Conservation (phyloP, 2,797 vertebrate species). For the Epinephelus awoara region DNA sequence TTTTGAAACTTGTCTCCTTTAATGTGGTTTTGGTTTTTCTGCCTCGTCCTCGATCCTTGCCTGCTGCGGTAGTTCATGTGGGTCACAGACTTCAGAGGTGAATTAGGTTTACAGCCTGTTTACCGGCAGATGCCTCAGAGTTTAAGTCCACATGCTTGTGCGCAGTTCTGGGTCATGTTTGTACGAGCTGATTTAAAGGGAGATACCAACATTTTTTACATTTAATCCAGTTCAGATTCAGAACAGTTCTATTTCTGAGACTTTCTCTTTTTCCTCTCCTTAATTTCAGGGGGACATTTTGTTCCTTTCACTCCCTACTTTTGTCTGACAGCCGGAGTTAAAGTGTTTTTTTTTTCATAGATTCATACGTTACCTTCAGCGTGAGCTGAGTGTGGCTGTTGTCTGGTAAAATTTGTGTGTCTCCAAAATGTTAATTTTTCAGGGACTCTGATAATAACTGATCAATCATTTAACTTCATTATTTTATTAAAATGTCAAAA, state of each 20-base stretch:
- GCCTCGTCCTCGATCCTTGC: background rate
- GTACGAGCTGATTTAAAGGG: slow-evolving; percentile 37
- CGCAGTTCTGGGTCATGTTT: slow-evolving; percentile 41
- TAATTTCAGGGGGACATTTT: background rate
- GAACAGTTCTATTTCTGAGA: background rate
- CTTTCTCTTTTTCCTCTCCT: background rate
- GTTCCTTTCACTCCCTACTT: background rate
- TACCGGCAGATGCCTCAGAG: slow-evolving; percentile 35
- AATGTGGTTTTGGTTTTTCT: background rate
- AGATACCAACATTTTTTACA: background rate
- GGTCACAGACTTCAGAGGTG: slow-evolving; percentile 46
- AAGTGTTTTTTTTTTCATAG: background rate
- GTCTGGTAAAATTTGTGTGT: background rate
- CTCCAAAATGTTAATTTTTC: background rate
- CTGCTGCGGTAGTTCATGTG: slow-evolving; percentile 20
- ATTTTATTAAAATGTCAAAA: background rate
- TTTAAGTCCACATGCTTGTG: slow-evolving; percentile 46
- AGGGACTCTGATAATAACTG: no score
- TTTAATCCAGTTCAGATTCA: no score
- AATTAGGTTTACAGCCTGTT: slow-evolving; percentile 38
- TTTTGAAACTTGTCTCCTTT: background rate
- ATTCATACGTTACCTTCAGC: background rate
- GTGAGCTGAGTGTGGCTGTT: background rate
- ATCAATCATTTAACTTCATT: no score
- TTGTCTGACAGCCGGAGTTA: background rate